phyloP scores from a whole-genome alignment of 1,140 invertebrate species.

The Tyrophagus putrescentiae region DNA sequence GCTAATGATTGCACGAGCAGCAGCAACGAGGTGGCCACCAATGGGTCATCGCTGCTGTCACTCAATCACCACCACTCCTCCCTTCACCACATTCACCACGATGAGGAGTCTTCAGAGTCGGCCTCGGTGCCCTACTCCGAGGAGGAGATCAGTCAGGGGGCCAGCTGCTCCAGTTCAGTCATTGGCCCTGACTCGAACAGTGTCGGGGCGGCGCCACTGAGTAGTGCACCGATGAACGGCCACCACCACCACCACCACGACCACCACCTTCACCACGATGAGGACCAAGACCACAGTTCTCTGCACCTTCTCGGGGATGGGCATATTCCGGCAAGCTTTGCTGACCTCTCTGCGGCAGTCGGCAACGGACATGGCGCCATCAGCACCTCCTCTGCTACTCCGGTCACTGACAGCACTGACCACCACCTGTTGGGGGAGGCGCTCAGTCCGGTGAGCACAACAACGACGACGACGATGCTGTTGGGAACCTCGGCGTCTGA shows the following conservation, averaged over 20 bases:
- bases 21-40: background rate
- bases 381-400: too few relatives aligned
- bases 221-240: background rate
- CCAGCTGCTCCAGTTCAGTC: constrained; percentile 4
- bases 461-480: too few relatives aligned
- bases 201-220: too few relatives aligned
- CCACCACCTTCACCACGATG: background rate
- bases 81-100: background rate
- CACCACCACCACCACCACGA: background rate
- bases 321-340: too few relatives aligned
- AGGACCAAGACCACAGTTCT: too few relatives aligned
- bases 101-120: background rate
- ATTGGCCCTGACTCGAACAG: too few relatives aligned
- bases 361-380: too few relatives aligned
- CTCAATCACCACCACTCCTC: background rate
- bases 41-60: background rate
- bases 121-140: constrained; percentile 16
- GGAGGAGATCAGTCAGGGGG: background rate
- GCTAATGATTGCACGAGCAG: background rate
- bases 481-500: too few relatives aligned
- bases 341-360: too few relatives aligned
- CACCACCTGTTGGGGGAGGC: too few relatives aligned
- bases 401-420: background rate
- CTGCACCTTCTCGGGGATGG: too few relatives aligned
- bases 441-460: too few relatives aligned